Evolutionary conservation across 1,140 invertebrate species (phyloP).

Genomic region (Dryas iulia): DNA sequence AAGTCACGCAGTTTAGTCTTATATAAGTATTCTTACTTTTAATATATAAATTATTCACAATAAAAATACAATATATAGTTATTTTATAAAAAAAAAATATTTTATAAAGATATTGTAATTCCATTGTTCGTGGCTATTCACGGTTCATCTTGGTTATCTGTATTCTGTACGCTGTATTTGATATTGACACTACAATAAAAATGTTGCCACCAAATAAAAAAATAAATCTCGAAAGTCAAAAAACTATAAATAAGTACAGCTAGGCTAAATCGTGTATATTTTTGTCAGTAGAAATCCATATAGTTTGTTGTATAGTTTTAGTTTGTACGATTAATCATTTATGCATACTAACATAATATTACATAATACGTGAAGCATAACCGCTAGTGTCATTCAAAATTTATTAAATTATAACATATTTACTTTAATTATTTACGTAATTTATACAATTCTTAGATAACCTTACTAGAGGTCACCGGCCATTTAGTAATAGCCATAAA

Average conservation of each 20-base stretch:
- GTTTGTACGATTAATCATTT: not conserved
- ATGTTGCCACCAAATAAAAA: not conserved
- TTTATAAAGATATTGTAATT: too few species aligned
- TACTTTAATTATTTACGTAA: slow-evolving; percentile 9
- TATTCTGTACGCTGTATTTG: not conserved
- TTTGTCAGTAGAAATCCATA: not conserved
- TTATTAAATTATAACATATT: slow-evolving; percentile 6
- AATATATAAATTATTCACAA: too few species aligned
- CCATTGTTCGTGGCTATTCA: not conserved
- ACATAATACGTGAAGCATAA: not conserved
- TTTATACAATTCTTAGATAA: slow-evolving; percentile 10
- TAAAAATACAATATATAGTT: too few species aligned
- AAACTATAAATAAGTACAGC: slow-evolving; percentile 3
- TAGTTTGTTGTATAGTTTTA: not conserved
- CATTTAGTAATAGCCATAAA: not conserved
- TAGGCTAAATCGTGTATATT: not conserved
- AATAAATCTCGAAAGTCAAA: not conserved
- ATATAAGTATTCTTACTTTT: too few species aligned
- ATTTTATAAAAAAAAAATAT: too few species aligned
- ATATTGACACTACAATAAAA: not conserved
- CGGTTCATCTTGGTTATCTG: not conserved
- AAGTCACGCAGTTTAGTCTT: too few species aligned
- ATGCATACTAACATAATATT: not conserved
- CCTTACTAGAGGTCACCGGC: slow-evolving; percentile 9
- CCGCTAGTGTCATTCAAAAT: not conserved